A percentile compares a stretch with the other conserved stretches of the same genome.
phyloP scores from a whole-genome alignment of 2,113 vertebrate species.

The Colinus virginianus region DNA sequence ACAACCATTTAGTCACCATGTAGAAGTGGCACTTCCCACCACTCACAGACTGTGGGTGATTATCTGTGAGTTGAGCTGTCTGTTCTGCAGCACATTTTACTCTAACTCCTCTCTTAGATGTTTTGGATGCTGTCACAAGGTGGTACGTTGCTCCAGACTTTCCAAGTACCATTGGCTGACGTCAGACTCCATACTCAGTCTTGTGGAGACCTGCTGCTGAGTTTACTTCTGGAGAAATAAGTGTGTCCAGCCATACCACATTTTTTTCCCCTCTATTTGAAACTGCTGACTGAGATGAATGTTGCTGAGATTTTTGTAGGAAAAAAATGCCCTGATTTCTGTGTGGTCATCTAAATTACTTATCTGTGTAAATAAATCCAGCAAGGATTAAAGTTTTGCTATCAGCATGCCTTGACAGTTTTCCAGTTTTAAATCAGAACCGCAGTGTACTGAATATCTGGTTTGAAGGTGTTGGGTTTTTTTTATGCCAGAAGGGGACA shows the following conservation, averaged over 20 bases:
- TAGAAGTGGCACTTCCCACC: not conserved
- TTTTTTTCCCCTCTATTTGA: not conserved
- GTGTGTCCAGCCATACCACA: not conserved
- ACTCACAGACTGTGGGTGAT: not conserved
- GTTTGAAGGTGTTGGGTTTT: not conserved
- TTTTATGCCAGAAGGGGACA: not conserved
- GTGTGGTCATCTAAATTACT: not conserved
- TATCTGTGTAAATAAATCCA: not conserved
- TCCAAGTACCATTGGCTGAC: not conserved
- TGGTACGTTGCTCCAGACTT: fast-evolving
- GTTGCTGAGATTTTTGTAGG: not conserved
- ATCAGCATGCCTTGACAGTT: not conserved
- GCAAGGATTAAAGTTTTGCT: not conserved
- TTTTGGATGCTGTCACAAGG: no score
- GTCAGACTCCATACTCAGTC: not conserved
- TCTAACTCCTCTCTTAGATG: not conserved
- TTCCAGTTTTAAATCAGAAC: not conserved
- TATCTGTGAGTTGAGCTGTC: not conserved
- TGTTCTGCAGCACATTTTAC: not conserved
- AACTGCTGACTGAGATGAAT: not conserved
- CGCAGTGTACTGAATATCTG: no score
- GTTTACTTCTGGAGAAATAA: not conserved
- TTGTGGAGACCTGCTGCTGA: fast-evolving
- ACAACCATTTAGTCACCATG: not conserved
- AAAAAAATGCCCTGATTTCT: not conserved